phyloP scores from a whole-genome alignment of 2,113 vertebrate species.

The Aptenodytes forsteri region DNA sequence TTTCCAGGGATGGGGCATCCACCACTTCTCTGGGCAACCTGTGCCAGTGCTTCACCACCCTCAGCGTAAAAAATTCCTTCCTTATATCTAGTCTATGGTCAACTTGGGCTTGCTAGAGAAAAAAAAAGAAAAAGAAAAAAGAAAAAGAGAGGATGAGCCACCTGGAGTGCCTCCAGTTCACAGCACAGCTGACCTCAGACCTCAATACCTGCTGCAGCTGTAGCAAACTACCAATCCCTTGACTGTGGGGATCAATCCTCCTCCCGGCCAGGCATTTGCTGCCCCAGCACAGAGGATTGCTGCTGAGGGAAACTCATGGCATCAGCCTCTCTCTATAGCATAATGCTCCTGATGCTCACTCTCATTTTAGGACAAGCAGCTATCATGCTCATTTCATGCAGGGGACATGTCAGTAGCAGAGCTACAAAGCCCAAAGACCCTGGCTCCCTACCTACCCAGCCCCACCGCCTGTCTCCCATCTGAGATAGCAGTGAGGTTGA shows the following conservation, averaged over 20 bases:
- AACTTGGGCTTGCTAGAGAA: slow-evolving; percentile 22
- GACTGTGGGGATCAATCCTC: background rate
- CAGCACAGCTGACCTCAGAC: background rate
- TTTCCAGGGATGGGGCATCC: no score
- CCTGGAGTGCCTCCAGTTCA: background rate
- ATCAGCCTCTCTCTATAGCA: background rate
- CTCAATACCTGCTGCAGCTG: background rate
- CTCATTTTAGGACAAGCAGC: background rate
- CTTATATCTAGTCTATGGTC: background rate
- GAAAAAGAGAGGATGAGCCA: background rate
- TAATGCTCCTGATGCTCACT: background rate
- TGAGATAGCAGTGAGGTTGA: background rate
- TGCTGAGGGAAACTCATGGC: background rate
- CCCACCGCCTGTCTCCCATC: background rate
- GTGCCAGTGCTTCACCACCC: no score
- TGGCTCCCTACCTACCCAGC: background rate
- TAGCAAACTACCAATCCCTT: background rate
- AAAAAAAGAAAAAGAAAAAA: background rate
- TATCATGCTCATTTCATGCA: background rate
- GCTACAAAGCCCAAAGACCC: background rate
- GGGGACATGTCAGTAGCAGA: background rate
- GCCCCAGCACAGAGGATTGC: background rate
- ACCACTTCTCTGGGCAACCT: no score
- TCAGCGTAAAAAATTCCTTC: no score
- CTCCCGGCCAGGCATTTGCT: background rate